Evolutionary conservation across 1,140 invertebrate genomes (phyloP).

Genomic region (Sminthurides bifidus): DNA sequence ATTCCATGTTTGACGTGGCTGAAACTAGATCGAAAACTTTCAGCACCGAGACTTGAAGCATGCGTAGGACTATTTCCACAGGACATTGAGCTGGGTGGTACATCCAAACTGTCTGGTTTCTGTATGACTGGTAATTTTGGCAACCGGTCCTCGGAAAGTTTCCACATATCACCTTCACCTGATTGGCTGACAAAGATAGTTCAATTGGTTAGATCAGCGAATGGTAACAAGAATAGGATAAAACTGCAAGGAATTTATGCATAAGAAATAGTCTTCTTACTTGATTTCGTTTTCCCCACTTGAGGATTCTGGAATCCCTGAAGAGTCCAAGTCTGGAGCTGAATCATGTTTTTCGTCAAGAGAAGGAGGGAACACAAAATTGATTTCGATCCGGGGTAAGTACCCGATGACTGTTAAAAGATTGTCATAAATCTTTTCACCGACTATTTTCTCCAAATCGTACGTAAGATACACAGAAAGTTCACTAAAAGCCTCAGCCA

Average conservation of each 20-base stretch:
- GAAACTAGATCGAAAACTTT: conserved; percentile 2
- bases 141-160: conserved; percentile 4
- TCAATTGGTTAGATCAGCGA: not conserved
- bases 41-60: conserved; percentile 7
- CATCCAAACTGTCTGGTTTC: not conserved
- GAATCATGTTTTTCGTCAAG: conserved; percentile 11
- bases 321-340: conserved; percentile 16
- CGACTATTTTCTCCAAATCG: conserved; percentile 60
- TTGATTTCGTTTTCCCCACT: conserved; percentile 14
- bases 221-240: no score
- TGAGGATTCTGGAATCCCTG: conserved; percentile 14
- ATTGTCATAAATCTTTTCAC: conserved; percentile 33
- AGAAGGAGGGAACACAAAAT: conserved; percentile 22
- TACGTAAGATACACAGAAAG: conserved; percentile 64
- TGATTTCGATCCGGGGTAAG: conserved; percentile 16
- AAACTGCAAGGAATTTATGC: no score
- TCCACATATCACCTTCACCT: conserved; percentile 5
- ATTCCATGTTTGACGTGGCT: conserved; percentile 15
- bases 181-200: conserved; percentile 3
- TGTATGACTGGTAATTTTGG: no score
- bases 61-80: conserved; percentile 14
- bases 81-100: conserved; percentile 3
- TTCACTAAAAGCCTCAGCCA: conserved; percentile 68
- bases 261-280: no score
- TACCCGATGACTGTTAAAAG: conserved; percentile 21